Base-by-base conservation (phyloP, 1,140 invertebrate species). In the Drosophila tropicalis region DNA sequence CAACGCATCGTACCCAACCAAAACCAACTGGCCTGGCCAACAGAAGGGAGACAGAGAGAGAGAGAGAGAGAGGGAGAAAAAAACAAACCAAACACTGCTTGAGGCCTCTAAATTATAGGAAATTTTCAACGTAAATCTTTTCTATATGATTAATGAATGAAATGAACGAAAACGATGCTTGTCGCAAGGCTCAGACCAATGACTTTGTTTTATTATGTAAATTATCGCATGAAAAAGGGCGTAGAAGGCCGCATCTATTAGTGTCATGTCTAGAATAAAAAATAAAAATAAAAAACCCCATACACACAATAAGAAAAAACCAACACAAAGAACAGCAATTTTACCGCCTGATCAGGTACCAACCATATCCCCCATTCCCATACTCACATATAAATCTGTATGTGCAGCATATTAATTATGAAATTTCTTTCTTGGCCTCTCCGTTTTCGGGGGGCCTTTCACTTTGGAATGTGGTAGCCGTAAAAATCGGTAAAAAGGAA, bases 331-430 rank as follows among this genome's bases (percentile, higher is more conserved):
- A 51, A 51, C 44, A 51, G 19, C 10, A 47, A 47, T 47, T 17
- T 47, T 6, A 51, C 67, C 67, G 70, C 63, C 74, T 76, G 74
- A 75, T 76, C 74, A 51, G 44, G 44, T 51, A 17, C 9, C 44
- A 51, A 17, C 19, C 29, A 29, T 29, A 51, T 51, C 17, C 19
- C 44, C 17, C 44, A 51, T 47, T 47, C 44, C 17, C 17, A 22
- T 51, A 51, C 10, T 2, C 10, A 51, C 9, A 17, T 47, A 22
- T 22, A 51, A 22, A 51, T 51, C 76, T 81, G 64, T 68, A 63
- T 77, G 79, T 67, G 72, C 84, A 76, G 83, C 83, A 86, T 86
- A 86, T 86, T 86, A 86, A 86, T 87, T 87, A 86, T 86, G 76
- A 87, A 87, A 87, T 86, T 87, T 87, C 62, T 67, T 76, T 29